Percentiles rank a stretch among this genome's conserved stretches.
Evolutionary conservation across 2,888 invertebrate genomes (phyloP).

Genomic region (Gastrophysa polygoni): DNA sequence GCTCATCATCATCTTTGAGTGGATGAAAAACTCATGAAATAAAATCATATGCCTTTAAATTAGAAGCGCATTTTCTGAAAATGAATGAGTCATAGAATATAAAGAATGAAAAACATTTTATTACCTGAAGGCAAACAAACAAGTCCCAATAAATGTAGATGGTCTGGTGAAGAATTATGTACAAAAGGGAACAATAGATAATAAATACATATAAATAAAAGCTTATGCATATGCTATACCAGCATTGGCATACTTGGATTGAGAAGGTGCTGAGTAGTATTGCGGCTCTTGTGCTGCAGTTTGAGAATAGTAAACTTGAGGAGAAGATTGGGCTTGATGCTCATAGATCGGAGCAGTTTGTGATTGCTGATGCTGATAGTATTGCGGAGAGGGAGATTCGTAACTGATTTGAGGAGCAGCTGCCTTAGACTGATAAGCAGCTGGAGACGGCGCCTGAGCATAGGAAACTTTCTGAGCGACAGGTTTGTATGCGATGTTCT

Average conservation of each 20-base stretch:
- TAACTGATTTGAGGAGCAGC: conserved; percentile 15
- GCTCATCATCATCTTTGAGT: too few relatives aligned
- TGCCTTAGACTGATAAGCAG: conserved; percentile 19
- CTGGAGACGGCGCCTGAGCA: conserved; percentile 1
- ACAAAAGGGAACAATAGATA: conserved; percentile 28
- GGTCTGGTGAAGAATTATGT: conserved; percentile 35
- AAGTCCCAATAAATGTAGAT: too few relatives aligned
- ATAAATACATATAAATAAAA: conserved; percentile 27
- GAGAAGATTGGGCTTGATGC: conserved; percentile 29
- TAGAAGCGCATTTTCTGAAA: too few relatives aligned
- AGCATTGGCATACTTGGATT: conserved; percentile 34
- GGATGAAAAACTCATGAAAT: too few relatives aligned
- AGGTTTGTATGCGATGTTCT: conserved; percentile 24
- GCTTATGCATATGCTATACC: conserved; percentile 37
- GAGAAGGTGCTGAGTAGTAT: conserved; percentile 33
- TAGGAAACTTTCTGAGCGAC: background rate
- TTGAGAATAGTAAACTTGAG: conserved; percentile 36
- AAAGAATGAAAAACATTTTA: too few relatives aligned
- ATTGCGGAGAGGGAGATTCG: conserved; percentile 26
- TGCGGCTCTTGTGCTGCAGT: conserved; percentile 34
- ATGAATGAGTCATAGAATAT: too few relatives aligned
- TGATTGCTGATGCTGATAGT: conserved; percentile 24
- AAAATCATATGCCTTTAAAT: too few relatives aligned
- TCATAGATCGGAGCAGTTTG: conserved; percentile 19
- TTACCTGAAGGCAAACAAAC: too few relatives aligned